Evolutionary conservation across 2,113 vertebrate genomes (phyloP).

Genomic region (Archilochus colubris): DNA sequence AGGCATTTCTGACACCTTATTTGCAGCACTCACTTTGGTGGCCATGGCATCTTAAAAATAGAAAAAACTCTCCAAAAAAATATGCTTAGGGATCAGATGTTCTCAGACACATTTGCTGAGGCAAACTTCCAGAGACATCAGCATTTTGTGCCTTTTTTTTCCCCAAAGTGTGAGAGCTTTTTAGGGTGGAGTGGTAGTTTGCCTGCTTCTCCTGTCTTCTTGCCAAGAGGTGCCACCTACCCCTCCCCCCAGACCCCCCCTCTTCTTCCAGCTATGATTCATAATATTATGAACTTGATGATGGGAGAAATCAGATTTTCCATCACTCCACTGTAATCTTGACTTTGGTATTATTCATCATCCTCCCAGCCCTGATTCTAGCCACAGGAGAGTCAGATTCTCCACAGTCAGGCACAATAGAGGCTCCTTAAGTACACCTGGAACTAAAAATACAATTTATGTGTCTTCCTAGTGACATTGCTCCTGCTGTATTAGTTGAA

Average conservation of each 20-base stretch:
- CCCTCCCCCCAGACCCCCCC: not conserved
- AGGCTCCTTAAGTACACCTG: not conserved
- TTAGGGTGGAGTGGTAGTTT: not conserved
- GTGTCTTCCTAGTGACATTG: not conserved
- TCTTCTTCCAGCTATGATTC: slow-evolving; percentile 4
- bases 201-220: not conserved
- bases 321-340: slow-evolving; percentile 32
- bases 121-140: not conserved
- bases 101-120: not conserved
- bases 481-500: not conserved
- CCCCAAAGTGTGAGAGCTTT: not conserved
- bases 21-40: not conserved
- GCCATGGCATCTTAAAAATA: not conserved
- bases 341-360: slow-evolving; percentile 40
- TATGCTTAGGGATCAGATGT: not conserved
- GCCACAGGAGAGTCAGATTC: slow-evolving; percentile 22
- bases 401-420: not conserved
- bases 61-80: not conserved
- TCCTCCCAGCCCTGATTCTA: slow-evolving; percentile 3
- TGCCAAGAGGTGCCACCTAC: slow-evolving; percentile 40
- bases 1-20: not conserved
- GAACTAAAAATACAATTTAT: not conserved
- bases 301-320: slow-evolving; percentile 54
- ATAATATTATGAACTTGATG: not conserved
- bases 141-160: not conserved